Evolutionary conservation across 2,113 vertebrate genomes (phyloP).

Genomic region (Poeciliopsis turrubarensis): DNA sequence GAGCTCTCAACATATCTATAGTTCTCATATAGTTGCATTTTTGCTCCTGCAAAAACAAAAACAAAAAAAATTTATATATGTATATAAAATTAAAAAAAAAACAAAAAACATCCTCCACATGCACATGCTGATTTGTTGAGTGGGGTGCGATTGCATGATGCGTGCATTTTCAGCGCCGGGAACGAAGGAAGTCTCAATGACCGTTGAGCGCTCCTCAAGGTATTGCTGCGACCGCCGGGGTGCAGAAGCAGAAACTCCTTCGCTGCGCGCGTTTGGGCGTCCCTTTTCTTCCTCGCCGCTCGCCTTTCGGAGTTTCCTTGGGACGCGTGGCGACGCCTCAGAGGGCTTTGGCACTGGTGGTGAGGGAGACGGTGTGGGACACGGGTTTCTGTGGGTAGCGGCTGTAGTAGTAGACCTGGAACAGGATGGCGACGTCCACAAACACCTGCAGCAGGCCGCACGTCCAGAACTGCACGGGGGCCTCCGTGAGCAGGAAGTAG

Average conservation of each 20-base stretch:
- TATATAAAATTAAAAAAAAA: neutral
- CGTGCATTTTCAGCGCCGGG: slow-evolving; percentile 11
- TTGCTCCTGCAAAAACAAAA: slow-evolving; percentile 39
- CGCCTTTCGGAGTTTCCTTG: neutral
- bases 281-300: slow-evolving; percentile 5
- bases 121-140: slow-evolving; percentile 34
- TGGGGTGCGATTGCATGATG: slow-evolving; percentile 33
- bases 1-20: slow-evolving; percentile 26
- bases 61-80: too few relatives aligned
- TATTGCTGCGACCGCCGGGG: neutral
- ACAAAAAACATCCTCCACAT: slow-evolving; percentile 30
- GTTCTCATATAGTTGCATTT: slow-evolving; percentile 6
- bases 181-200: slow-evolving; percentile 1
- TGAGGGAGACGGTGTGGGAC: slow-evolving; percentile 84
- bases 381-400: slow-evolving; percentile 87
- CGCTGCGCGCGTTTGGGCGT: slow-evolving; percentile 27
- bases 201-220: slow-evolving; percentile 29
- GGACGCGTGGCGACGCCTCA: slow-evolving; percentile 66
- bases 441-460: slow-evolving; percentile 94
- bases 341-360: slow-evolving; percentile 91
- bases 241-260: slow-evolving; percentile 15
- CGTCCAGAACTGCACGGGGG: slow-evolving; percentile 94
- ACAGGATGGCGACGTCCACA: slow-evolving; percentile 92
- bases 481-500: slow-evolving; percentile 94
- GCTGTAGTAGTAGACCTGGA: slow-evolving; percentile 92